Evolutionary conservation across 1,140 invertebrate genomes (phyloP), one percentile per base, ranked within the genome.

Genomic region (Brachionus calyciflorus): DNA sequence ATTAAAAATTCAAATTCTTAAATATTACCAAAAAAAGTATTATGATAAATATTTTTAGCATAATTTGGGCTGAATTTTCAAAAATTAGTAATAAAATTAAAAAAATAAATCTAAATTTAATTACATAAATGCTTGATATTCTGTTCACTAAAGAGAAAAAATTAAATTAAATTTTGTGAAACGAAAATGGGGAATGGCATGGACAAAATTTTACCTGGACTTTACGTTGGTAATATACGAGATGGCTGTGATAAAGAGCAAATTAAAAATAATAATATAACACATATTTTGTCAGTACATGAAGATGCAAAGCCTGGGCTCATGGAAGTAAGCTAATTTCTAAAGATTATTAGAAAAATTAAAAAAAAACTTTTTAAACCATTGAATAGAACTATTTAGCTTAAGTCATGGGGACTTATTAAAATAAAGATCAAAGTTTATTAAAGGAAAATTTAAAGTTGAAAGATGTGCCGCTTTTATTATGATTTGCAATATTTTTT

Each of bases 231-330:
- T 19, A 88, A 85, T 79, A 84, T 87, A 84, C 87, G 93, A 80
- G 94, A 97, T 86, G 93, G 93, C 17, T 96, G 95, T 85, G 93
- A 96, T 85, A 83, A 89, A 12, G 88, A 90, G 79, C 93, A 96
- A 84, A 86, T 96, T 79, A 89, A 91, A 79, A 90, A 91, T 78
- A 91, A 92, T 86, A 90, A 91, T 81, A 97, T 98, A 78, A 94
- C 93, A 17, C 94, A 98, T 84, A 96, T 98, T 78, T 87, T 98
- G 63, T 91, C 94, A 77, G 93, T 98, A 82, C 93, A 96, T 87
- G 93, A 96, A 86, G 91, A 92, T 78, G 93, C 94, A 12, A 89
- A 91, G 78, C 79, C 81, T 19, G 49, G 49, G 1, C 19, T 21
- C 19, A 26, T 51, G 3, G 51, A 73, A 19, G 65, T 70, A 51